Evolutionary conservation across 2,888 invertebrate genomes (phyloP).

Genomic region (Orchesella flavescens): DNA sequence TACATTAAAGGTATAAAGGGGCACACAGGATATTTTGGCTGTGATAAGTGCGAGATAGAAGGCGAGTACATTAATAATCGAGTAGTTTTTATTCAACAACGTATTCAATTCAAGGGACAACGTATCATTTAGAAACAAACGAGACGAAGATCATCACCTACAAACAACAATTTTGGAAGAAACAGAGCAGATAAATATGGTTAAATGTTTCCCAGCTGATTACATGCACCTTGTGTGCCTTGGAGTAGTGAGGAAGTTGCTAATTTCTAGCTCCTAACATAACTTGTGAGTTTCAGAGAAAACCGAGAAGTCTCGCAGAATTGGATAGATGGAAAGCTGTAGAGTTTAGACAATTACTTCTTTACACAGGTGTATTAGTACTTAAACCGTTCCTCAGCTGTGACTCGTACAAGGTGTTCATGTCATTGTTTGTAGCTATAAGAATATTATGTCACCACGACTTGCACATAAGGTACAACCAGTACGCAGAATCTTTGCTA

Average conservation of each 20-base stretch:
- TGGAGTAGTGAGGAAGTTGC: conserved; percentile 52
- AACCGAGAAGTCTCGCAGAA: conserved; percentile 42
- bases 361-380: background rate
- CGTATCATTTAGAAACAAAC: background rate
- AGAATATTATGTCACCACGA: background rate
- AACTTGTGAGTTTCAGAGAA: conserved; percentile 44
- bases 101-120: background rate
- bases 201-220: conserved; percentile 46
- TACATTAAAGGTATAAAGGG: conserved; percentile 16
- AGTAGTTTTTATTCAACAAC: background rate
- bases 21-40: conserved; percentile 27
- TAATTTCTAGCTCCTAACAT: background rate
- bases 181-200: conserved; percentile 25
- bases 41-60: conserved; percentile 16
- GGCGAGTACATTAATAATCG: conserved; percentile 2
- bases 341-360: conserved; percentile 45
- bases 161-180: background rate
- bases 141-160: background rate
- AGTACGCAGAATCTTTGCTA: background rate
- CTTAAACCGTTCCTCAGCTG: conserved; percentile 15
- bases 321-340: conserved; percentile 59
- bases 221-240: conserved; percentile 63
- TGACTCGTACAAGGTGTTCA: conserved; percentile 29
- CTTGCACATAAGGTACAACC: background rate
- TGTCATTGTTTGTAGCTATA: conserved; percentile 37